Percentiles rank a stretch among this genome's conserved stretches.
phyloP scores from a whole-genome alignment of 2,797 vertebrate genomes.

The Hypotaenidia philippensis region DNA sequence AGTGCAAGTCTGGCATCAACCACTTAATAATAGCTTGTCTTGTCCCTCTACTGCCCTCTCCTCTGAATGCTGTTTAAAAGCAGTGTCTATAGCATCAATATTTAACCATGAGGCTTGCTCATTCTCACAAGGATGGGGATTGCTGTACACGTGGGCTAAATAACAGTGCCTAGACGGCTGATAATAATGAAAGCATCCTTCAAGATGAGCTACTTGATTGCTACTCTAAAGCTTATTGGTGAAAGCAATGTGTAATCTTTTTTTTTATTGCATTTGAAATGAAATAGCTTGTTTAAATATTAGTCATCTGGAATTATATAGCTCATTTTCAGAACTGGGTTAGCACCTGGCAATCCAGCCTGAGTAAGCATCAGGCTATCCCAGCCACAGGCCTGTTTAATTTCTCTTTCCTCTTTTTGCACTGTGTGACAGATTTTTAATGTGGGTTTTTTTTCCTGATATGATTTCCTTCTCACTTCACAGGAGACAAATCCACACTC shows the following conservation, averaged over 20 bases:
- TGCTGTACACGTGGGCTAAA: constrained; percentile 19
- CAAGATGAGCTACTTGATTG: constrained; percentile 29
- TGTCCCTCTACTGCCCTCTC: not conserved
- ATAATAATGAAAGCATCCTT: constrained; percentile 44
- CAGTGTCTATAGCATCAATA: constrained; percentile 15
- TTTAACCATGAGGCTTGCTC: constrained; percentile 25
- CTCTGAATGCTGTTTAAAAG: constrained; percentile 6
- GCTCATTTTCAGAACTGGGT: constrained; percentile 29
- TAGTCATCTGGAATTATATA: constrained; percentile 42
- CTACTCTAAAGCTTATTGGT: constrained; percentile 12
- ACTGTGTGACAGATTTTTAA: not conserved
- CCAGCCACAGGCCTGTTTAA: not conserved
- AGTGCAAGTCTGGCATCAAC: not conserved
- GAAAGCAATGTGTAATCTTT: constrained; percentile 21
- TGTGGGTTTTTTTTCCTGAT: not conserved
- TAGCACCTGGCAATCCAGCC: constrained; percentile 44
- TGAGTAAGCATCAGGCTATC: constrained; percentile 23
- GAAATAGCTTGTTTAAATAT: constrained; percentile 45
- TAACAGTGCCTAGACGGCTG: constrained; percentile 31
- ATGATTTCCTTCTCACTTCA: constrained; percentile 5
- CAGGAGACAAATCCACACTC: not conserved
- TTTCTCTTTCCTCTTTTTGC: not conserved
- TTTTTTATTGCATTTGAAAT: constrained; percentile 39
- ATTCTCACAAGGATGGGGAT: not conserved
- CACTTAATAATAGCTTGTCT: not conserved